Evolutionary conservation across 2,888 invertebrate genomes (phyloP).

Genomic region (Rhamnusium bicolor): DNA sequence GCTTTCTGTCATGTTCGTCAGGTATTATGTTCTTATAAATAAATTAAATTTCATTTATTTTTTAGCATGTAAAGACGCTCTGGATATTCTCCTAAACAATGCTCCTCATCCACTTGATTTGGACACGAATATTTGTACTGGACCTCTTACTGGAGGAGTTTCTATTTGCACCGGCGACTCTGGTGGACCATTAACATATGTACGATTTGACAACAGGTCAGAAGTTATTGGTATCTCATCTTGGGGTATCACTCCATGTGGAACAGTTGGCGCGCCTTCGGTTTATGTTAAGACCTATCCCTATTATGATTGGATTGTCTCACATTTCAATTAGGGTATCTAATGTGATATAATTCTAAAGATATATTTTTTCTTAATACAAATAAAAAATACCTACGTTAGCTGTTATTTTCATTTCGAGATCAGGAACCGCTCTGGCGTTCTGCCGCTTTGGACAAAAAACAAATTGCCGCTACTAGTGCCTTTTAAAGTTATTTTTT

Average conservation of each 20-base stretch:
- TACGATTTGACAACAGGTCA: constrained; percentile 41
- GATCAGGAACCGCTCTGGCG: no score
- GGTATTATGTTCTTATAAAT: no score
- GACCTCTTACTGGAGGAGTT: constrained; percentile 70
- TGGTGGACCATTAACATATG: constrained; percentile 71
- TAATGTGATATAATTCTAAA: not conserved
- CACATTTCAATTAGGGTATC: not conserved
- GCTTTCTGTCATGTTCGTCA: no score
- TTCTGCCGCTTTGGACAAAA: no score
- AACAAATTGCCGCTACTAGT: no score
- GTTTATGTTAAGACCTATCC: constrained; percentile 73
- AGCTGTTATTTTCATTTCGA: not conserved
- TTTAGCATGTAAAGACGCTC: not conserved
- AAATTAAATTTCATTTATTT: no score
- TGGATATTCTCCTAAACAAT: not conserved
- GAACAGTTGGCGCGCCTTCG: constrained; percentile 72
- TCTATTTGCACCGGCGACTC: constrained; percentile 76
- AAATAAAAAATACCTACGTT: not conserved
- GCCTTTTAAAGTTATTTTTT: no score
- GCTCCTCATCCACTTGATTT: not conserved
- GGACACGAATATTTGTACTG: constrained; percentile 73
- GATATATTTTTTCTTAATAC: not conserved
- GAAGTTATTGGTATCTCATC: constrained; percentile 73
- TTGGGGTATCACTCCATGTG: constrained; percentile 75
- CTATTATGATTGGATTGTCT: constrained; percentile 57